Percentiles rank a stretch among this genome's conserved stretches.
Evolutionary conservation across 2,113 vertebrate species (phyloP).

Genomic region (Megalops atlanticus): DNA sequence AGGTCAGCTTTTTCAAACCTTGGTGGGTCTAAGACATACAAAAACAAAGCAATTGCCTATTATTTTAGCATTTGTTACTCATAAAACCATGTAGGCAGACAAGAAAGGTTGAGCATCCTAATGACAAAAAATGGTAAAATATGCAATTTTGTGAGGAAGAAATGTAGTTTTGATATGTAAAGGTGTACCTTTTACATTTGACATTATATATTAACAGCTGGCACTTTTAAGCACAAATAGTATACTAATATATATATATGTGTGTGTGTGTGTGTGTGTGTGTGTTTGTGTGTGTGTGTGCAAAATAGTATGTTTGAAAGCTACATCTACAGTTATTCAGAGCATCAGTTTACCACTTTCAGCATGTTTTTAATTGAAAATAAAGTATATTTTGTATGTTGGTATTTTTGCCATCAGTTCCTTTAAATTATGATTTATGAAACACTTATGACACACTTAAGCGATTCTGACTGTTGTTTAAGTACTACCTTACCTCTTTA

Average conservation of each 20-base stretch:
- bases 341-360: no score
- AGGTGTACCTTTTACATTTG: no score
- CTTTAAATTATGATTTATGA: not conserved
- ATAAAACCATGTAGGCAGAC: not conserved
- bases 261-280: no score
- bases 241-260: no score
- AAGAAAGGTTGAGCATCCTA: not conserved
- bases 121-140: not conserved
- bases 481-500: not conserved
- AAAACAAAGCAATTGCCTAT: not conserved
- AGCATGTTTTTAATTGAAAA: no score
- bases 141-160: not conserved
- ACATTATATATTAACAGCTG: no score
- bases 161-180: no score
- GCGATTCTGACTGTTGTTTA: no score
- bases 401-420: not conserved
- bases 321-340: no score
- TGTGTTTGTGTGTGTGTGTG: not conserved
- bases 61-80: no score
- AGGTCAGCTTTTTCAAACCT: slow-evolving; percentile 70
- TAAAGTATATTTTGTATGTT: not conserved
- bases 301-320: not conserved
- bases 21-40: slow-evolving; percentile 75
- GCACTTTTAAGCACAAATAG: no score
- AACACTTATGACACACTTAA: not conserved